Evolutionary conservation across 2,888 invertebrate species (phyloP).

Genomic region (Ischnus inquisitorius): DNA sequence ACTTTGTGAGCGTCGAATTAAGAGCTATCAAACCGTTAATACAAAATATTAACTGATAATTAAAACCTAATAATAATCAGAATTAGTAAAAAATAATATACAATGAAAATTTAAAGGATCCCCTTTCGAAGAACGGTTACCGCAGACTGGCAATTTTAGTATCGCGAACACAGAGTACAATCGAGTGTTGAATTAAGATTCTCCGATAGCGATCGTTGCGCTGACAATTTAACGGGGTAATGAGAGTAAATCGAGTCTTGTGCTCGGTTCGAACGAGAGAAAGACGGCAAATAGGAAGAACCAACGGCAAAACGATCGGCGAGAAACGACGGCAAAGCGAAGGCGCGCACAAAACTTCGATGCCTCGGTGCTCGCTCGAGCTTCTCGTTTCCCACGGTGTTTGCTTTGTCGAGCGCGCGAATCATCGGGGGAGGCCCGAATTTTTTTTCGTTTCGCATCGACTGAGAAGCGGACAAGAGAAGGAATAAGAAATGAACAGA

Average conservation of each 20-base stretch:
- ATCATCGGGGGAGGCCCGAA: constrained; percentile 68
- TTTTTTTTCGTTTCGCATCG: constrained; percentile 73
- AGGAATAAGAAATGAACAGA: constrained; percentile 28
- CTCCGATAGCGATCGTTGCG: background rate
- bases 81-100: background rate
- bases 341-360: constrained; percentile 36
- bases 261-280: constrained; percentile 7
- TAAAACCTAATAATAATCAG: background rate
- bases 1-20: too few species aligned
- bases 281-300: constrained; percentile 11
- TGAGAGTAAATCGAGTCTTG: constrained; percentile 34
- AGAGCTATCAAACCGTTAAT: too few species aligned
- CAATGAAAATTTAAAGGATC: background rate
- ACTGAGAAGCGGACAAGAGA: constrained; percentile 44
- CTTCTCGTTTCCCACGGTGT: constrained; percentile 81
- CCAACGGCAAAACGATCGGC: constrained; percentile 35
- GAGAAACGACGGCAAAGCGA: constrained; percentile 28
- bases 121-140: background rate
- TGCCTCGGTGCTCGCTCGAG: constrained; percentile 72
- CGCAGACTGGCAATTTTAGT: background rate
- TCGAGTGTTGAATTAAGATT: background rate
- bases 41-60: too few species aligned
- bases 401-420: constrained; percentile 79
- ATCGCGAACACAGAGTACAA: background rate
- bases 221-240: constrained; percentile 15